A percentile compares a stretch with the other conserved stretches of the same genome.
phyloP scores from a whole-genome alignment of 2,888 invertebrate genomes.

The Tetragnatha montana region DNA sequence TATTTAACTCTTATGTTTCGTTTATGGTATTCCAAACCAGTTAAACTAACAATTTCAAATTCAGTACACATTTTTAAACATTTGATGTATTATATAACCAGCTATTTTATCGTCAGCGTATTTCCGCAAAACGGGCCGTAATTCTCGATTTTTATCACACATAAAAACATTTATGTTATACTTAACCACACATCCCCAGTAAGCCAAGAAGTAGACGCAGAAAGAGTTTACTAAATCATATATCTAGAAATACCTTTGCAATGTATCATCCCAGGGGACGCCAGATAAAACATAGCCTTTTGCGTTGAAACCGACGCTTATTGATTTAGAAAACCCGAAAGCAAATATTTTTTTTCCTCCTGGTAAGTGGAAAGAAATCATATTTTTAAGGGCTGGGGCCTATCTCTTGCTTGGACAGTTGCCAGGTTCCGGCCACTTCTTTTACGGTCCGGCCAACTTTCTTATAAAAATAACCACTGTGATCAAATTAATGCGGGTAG shows the following conservation, averaged over 20 bases:
- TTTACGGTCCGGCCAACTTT: neutral
- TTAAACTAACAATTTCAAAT: too few relatives aligned
- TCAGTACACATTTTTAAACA: too few relatives aligned
- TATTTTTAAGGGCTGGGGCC: conserved; percentile 38
- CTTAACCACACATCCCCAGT: neutral
- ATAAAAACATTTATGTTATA: neutral
- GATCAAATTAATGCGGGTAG: conserved; percentile 38
- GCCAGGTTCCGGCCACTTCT: conserved; percentile 50
- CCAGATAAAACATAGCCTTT: conserved; percentile 47
- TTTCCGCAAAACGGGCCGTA: neutral
- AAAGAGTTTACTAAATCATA: neutral
- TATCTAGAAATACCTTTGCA: conserved; percentile 21
- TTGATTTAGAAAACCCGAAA: conserved; percentile 57
- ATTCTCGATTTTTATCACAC: neutral
- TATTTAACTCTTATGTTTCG: too few relatives aligned
- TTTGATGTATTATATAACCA: too few relatives aligned
- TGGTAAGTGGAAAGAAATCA: conserved; percentile 41
- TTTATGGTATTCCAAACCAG: too few relatives aligned
- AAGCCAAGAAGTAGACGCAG: neutral
- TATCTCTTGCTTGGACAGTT: conserved; percentile 34
- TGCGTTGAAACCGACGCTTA: conserved; percentile 52
- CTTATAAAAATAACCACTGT: conserved; percentile 47
- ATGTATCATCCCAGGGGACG: conserved; percentile 35
- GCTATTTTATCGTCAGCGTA: neutral
- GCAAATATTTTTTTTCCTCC: conserved; percentile 39